A percentile compares a stretch with the other conserved stretches of the same genome.
Evolutionary conservation across 1,140 invertebrate genomes (phyloP).

Genomic region (Zaprionus capensis): DNA sequence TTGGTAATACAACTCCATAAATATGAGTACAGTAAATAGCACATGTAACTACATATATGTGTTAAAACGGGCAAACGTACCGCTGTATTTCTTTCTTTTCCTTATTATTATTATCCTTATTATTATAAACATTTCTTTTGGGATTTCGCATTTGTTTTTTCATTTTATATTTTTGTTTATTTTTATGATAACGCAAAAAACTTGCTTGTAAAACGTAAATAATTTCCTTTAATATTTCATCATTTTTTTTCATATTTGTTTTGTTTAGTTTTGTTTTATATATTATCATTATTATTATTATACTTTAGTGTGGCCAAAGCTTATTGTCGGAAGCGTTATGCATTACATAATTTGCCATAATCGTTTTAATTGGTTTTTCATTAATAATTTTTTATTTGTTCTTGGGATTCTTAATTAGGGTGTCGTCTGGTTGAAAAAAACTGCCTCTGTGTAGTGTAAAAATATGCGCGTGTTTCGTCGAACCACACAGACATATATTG

Average conservation of each 20-base stretch:
- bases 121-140: conserved; percentile 36
- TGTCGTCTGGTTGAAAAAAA: conserved; percentile 18
- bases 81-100: not conserved
- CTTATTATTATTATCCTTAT: conserved; percentile 14
- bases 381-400: conserved; percentile 20
- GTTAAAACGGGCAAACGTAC: conserved; percentile 57
- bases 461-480: conserved; percentile 22
- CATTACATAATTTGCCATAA: conserved; percentile 53
- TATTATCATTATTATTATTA: conserved; percentile 37
- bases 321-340: conserved; percentile 82
- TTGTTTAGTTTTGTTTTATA: conserved; percentile 28
- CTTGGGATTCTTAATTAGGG: conserved; percentile 9
- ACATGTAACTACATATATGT: conserved; percentile 55
- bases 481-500: not conserved
- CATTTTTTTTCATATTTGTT: conserved; percentile 14
- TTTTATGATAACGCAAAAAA: conserved; percentile 60
- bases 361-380: conserved; percentile 37
- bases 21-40: conserved; percentile 69
- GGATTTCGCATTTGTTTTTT: conserved; percentile 12
- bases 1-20: conserved; percentile 68
- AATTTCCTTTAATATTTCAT: conserved; percentile 1
- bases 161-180: conserved; percentile 30
- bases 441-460: conserved; percentile 39
- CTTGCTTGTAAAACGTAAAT: conserved; percentile 51
- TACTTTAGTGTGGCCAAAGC: conserved; percentile 75